Evolutionary conservation across 64 coral and sea anemone genomes (phyloP).

Genomic region (Stylophora pistillata): DNA sequence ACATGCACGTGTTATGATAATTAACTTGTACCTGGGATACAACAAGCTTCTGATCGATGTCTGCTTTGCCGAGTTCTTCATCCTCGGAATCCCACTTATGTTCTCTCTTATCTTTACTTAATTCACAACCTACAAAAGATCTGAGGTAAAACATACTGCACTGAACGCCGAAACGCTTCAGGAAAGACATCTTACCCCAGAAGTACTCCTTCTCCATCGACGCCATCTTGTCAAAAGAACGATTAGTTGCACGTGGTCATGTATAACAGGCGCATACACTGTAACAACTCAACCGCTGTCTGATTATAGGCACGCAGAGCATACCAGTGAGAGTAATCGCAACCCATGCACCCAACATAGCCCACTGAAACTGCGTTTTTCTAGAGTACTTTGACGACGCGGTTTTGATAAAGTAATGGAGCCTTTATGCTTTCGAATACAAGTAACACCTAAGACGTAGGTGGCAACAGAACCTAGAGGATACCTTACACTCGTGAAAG

Average conservation of each 20-base stretch:
- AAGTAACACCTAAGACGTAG: too few species aligned
- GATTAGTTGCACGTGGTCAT: neutral
- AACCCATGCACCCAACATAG: too few species aligned
- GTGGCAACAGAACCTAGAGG: too few species aligned
- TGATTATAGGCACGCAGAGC: neutral
- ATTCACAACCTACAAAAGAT: slow-evolving; percentile 30
- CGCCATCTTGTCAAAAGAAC: slow-evolving; percentile 68
- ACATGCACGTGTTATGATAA: neutral
- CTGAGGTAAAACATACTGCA: neutral
- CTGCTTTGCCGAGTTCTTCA: slow-evolving; percentile 21
- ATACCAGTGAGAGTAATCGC: neutral
- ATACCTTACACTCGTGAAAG: too few species aligned
- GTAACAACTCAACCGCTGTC: neutral
- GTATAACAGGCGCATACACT: neutral
- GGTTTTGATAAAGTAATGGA: too few species aligned
- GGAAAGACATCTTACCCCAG: slow-evolving; percentile 48
- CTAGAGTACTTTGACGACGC: too few species aligned
- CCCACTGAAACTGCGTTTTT: too few species aligned
- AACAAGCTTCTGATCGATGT: slow-evolving; percentile 61
- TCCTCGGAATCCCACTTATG: slow-evolving; percentile 49
- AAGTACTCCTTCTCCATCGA: slow-evolving; percentile 65
- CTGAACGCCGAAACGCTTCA: neutral
- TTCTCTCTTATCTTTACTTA: slow-evolving; percentile 43
- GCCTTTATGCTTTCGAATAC: too few species aligned
- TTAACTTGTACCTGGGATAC: slow-evolving; percentile 43